Percentiles rank a stretch among this genome's conserved stretches.
phyloP scores from a whole-genome alignment of 1,140 invertebrate species.

The Mactra quadrangularis region DNA sequence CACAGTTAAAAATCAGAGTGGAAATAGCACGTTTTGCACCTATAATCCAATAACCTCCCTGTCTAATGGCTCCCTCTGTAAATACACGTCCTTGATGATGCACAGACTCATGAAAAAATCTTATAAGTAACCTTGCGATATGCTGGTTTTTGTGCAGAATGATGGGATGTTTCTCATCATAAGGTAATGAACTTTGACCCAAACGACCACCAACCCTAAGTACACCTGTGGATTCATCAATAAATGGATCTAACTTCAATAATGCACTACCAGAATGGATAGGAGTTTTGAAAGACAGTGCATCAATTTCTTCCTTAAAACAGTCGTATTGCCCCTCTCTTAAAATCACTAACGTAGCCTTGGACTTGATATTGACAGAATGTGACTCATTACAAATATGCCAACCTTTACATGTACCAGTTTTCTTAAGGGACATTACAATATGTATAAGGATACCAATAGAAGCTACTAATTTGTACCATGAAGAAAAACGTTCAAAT shows the following conservation, averaged over 20 bases:
- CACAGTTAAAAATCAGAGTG: conserved; percentile 16
- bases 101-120: conserved; percentile 12
- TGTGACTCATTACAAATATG: not conserved
- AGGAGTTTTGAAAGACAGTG: not conserved
- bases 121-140: not conserved
- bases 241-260: not conserved
- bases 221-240: conserved; percentile 3
- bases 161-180: conserved; percentile 10
- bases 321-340: conserved; percentile 26
- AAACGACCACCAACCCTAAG: conserved; percentile 15
- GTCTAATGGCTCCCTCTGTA: conserved; percentile 49
- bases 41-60: conserved; percentile 57
- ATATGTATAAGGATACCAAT: conserved; percentile 33
- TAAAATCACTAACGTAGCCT: not conserved
- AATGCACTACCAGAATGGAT: not conserved
- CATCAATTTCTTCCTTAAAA: conserved; percentile 21
- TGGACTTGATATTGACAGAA: not conserved
- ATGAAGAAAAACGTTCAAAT: conserved; percentile 53
- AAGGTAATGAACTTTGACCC: not conserved
- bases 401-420: conserved; percentile 1
- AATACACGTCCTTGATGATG: conserved; percentile 22
- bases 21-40: conserved; percentile 37
- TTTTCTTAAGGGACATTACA: conserved; percentile 18
- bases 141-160: not conserved
- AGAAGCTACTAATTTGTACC: conserved; percentile 20